Evolutionary conservation across 2,113 vertebrate species (phyloP), one percentile per base, ranked within the genome.

Genomic region (Struthio camelus): DNA sequence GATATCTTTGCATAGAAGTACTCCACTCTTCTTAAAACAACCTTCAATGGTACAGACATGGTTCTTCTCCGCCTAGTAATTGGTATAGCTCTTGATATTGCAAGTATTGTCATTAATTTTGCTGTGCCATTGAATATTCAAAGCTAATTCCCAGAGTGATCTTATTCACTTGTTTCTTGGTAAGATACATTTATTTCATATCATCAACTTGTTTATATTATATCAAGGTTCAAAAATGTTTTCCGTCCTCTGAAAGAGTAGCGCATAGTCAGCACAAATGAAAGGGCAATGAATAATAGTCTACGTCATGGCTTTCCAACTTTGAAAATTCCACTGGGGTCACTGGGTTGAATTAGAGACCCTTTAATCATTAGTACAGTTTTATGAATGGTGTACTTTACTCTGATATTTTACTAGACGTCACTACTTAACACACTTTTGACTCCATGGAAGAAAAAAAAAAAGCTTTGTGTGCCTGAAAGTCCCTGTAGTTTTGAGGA

Each of bases 301-400:
- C 62, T 70, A 79, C 0, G 25, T 95, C 94, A 97, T 70, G 86
- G 79, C 89, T 96, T 96, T 95, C 48, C 27, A 91, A 95, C 85
- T 96, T 86, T 8, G 17, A 83, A 85, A 96, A 97, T 97, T 97
- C 96, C 96, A 80, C 66, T 80, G 94, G 69, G 94, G 97, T 97
- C 97, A 97, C 69, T 59, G 96, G 72, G 90, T 96, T 96, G 93
- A 95, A 89, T 59, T 80, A 78, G 93, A 96, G 90, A 94, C 87
- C 87, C 84, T 96, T 96, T 96, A 95, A 95, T 94, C 93, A 93
- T 90, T 73, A 54, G 85, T 82, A 88, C 85, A 91, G 69, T 94
- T 95, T 94, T 96, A 90, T 97, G 97, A 97, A 97, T 96, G 95
- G 86, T 80, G 75, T 88, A 51, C 84, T 97, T 96, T 48, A 83